Base-by-base conservation (phyloP, 2,113 vertebrate species). In the Rhinichthys klamathensis region DNA sequence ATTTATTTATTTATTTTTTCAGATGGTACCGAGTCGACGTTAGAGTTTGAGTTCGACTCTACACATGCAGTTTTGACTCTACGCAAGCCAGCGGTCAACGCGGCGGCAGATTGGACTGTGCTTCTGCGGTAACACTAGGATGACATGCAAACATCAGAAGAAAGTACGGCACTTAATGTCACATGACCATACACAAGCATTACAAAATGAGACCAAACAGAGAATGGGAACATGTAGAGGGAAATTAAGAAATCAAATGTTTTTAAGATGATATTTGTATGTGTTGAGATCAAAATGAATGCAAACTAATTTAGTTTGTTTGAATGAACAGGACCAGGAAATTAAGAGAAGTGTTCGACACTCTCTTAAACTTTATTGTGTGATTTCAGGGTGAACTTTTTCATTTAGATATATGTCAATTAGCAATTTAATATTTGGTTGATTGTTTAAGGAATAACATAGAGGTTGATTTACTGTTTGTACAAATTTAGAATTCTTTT, bases 11-110 rank as follows among this genome's bases (percentile, higher is more conserved):
- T n/a, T 46, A 21, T 6, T 30, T 73, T 67, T 85, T 61, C 67
- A 97, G 97, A 92, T 86, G 94, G 94, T 12, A 85, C 90, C 0
- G 94, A 95, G 82, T 94, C 88, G 25, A 90, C 88, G 32, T 58
- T 98, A 58, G 95, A 96, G 82, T 97, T 97, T 84, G 95, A 96
- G 3, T 96, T 97, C 49, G 93, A 96, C 8, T 86, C 95, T 0
- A 92, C 94, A 46, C 93, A 93, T 38, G 96, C 96, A 0, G 94
- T 97, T 74, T 84, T 97, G 89, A 94, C 94, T 2, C 84, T 98
- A 21, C 96, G 96, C 41, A 97, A 97, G 89, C 97, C 97, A 1
- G 93, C 94, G 0, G 92, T 97, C 89, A 97, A 91, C 0, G 93
- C 95, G 23, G 95, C 94, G 2, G 90, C 90, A 0, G 95, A 97